Evolutionary conservation across 2,113 vertebrate genomes (phyloP).

Genomic region (Upupa epops): DNA sequence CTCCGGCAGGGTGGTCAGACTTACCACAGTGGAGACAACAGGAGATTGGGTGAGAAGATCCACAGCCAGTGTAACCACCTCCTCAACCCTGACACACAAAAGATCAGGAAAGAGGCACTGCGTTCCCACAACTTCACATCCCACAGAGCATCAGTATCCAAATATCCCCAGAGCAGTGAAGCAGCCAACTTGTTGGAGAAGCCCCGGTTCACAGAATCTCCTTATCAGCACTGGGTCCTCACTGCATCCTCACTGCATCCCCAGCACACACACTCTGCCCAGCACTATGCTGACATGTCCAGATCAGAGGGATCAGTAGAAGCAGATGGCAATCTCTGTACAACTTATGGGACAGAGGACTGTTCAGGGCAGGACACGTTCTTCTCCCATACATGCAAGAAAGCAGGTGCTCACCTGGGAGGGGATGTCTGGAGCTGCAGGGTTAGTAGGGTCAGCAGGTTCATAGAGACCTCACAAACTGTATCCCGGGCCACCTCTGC

Average conservation of each 20-base stretch:
- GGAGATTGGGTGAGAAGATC: conserved; percentile 63
- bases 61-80: conserved; percentile 34
- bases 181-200: background rate
- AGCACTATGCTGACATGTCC: background rate
- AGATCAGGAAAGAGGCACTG: background rate
- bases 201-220: background rate
- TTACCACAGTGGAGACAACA: conserved; percentile 67
- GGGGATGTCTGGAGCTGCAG: conserved; percentile 60
- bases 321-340: background rate
- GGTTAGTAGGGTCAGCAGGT: conserved; percentile 72
- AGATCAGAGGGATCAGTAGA: background rate
- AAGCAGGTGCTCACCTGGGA: conserved; percentile 51
- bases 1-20: background rate
- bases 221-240: background rate
- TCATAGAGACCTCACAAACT: conserved; percentile 64
- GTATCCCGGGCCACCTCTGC: conserved; percentile 16
- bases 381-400: background rate
- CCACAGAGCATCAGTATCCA: background rate
- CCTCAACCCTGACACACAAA: conserved; percentile 67
- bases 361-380: background rate
- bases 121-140: background rate
- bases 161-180: background rate
- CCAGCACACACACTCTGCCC: background rate
- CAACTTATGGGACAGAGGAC: background rate
- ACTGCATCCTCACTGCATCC: background rate